Evolutionary conservation across 1,140 invertebrate genomes (phyloP).

Genomic region (Drosophila subobscura): DNA sequence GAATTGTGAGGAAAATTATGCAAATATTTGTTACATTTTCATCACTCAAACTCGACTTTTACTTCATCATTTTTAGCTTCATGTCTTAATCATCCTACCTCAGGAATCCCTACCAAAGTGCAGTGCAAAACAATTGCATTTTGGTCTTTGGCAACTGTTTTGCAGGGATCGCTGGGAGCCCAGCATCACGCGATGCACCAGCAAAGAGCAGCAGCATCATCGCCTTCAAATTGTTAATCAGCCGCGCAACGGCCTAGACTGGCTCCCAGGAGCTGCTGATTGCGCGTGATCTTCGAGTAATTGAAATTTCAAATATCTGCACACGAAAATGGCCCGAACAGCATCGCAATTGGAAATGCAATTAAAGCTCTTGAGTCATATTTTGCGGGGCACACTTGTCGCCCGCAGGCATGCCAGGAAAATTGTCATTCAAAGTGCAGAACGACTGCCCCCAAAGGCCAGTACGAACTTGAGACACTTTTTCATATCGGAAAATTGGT

Average conservation of each 20-base stretch:
- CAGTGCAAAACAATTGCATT: conserved; percentile 46
- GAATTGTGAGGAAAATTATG: too few relatives aligned
- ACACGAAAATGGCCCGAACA: conserved; percentile 47
- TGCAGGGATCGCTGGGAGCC: conserved; percentile 10
- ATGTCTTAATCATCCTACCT: conserved; percentile 6
- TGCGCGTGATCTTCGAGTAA: conserved; percentile 73
- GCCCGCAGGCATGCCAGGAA: conserved; percentile 34
- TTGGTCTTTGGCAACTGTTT: conserved; percentile 31
- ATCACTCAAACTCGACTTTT: background rate
- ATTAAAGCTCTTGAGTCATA: conserved; percentile 64
- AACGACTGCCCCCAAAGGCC: too few relatives aligned
- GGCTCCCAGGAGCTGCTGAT: conserved; percentile 52
- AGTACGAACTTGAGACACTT: conserved; percentile 27
- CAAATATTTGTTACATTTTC: background rate
- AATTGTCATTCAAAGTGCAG: conserved; percentile 4
- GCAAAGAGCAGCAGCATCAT: conserved; percentile 21
- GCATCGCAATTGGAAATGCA: conserved; percentile 52
- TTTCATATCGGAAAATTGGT: conserved; percentile 37
- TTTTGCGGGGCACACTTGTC: conserved; percentile 63
- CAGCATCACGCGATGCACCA: conserved; percentile 44
- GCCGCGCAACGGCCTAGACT: conserved; percentile 46
- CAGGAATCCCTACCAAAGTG: background rate
- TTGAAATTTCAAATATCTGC: conserved; percentile 68
- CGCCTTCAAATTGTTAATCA: conserved; percentile 61
- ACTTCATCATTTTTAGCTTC: background rate